Evolutionary conservation across 2,797 vertebrate species (phyloP), one percentile per base, ranked within the genome.

Genomic region (Danio kyathit): DNA sequence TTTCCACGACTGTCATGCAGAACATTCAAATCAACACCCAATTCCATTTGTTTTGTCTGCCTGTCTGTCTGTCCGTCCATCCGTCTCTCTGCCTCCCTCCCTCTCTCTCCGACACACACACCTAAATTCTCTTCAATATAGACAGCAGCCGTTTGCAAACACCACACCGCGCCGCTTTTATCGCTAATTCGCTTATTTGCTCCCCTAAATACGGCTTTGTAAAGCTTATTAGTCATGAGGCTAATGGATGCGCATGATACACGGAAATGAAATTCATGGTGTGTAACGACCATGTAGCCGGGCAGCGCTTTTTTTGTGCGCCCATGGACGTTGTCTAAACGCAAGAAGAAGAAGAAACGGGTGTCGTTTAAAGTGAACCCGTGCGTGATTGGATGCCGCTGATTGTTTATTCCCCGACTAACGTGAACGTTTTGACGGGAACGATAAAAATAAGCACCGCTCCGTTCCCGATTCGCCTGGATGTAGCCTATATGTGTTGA

Each of bases 241-340:
- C 72, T 48, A 71, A 90, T 87, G 86, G 88, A 89, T 84, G 88
- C 88, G 90, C 86, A 80, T 84, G 85, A 88, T 87, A 88, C 6
- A 74, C 86, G 88, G 87, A 91, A 90, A 88, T 80, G 83, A 86
- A 82, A 78, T 76, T 76, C 82, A 80, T 74, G 82, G 74, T 84
- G n/a, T 81, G 59, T 81, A 48, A 61, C 66, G 82, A 70, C 66
- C 75, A 73, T 82, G 81, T 76, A 59, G 80, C 73, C 77, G 43
- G 75, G 46, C 61, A 73, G 66, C 63, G 71, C 76, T 73, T 83
- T 69, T n/a, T 61, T 73, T 74, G 82, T 71, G 80, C 60, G 71
- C 70, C 56, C 43, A 69, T 41, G 65, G 74, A 59, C 67, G 70
- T 66, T 67, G 71, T 76, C 74, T 75, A 82, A 69, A 77, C 74